Conservation (phyloP, 2,797 vertebrate species). For the Danio aesculapii region DNA sequence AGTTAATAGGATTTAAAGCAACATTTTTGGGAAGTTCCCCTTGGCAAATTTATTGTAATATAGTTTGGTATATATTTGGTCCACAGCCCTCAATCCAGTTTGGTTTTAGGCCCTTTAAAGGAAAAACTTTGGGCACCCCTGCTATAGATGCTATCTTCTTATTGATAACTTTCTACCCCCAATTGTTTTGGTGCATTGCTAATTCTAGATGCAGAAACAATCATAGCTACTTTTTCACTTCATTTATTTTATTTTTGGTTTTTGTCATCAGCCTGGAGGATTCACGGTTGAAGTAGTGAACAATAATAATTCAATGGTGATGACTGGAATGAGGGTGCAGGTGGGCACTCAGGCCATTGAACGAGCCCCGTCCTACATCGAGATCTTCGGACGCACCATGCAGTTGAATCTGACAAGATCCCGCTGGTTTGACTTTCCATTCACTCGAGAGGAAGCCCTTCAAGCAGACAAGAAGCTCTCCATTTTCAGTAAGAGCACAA, state of each 20-base stretch:
- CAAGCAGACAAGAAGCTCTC: conserved; percentile 98
- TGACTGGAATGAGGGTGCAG: conserved; percentile 98
- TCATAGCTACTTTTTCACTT: neutral
- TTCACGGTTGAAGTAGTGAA: conserved; percentile 95
- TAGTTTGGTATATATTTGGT: no score
- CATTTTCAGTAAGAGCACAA: conserved; percentile 89
- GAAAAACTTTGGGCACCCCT: no score
- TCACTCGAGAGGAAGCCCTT: conserved; percentile 95
- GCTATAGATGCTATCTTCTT: no score
- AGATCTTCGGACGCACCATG: conserved; percentile 98
- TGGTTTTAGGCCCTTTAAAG: no score
- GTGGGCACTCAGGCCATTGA: conserved; percentile 96
- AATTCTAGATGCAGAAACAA: neutral
- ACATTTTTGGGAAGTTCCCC: no score
- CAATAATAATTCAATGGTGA: conserved; percentile 98
- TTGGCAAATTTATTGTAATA: no score
- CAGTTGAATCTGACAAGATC: conserved; percentile 95
- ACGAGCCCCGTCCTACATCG: conserved; percentile 92
- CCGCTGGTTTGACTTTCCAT: conserved; percentile 98
- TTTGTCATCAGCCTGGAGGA: conserved; percentile 86
- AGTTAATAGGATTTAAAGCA: no score
- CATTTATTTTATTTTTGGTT: neutral
- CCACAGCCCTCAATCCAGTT: no score
- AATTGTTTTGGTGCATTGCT: no score
- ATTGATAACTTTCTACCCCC: no score